A percentile compares a stretch with the other conserved stretches of the same genome.
phyloP scores from a whole-genome alignment of 1,140 invertebrate species.

The Matsumurasca onukii region DNA sequence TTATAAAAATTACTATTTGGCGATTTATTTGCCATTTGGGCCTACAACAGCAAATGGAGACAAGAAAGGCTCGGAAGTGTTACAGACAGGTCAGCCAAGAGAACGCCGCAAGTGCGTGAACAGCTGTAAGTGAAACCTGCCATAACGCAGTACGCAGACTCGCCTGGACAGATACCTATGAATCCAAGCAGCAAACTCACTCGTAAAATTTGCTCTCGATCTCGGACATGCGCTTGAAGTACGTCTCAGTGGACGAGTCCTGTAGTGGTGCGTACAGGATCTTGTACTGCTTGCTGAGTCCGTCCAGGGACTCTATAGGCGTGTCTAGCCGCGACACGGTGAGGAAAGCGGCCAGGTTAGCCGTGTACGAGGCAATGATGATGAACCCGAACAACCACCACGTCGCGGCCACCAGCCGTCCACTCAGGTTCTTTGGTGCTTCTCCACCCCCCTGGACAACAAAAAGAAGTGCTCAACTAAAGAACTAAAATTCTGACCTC shows the following conservation, averaged over 20 bases:
- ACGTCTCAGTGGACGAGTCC: slow-evolving; percentile 84
- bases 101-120: too few species aligned
- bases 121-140: not conserved
- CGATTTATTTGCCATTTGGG: not conserved
- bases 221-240: slow-evolving; percentile 94
- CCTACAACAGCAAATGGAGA: too few species aligned
- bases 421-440: slow-evolving; percentile 92
- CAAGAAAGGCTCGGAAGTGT: too few species aligned
- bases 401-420: slow-evolving; percentile 88
- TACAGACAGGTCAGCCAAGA: too few species aligned
- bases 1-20: too few species aligned
- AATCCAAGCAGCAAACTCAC: slow-evolving; percentile 55
- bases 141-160: not conserved
- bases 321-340: slow-evolving; percentile 91
- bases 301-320: slow-evolving; percentile 89
- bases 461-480: not conserved
- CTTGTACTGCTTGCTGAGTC: slow-evolving; percentile 92
- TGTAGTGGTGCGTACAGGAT: slow-evolving; percentile 90
- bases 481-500: too few species aligned
- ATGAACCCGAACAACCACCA: slow-evolving; percentile 99
- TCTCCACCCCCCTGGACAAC: slow-evolving; percentile 78
- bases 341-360: slow-evolving; percentile 92
- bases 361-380: slow-evolving; percentile 97
- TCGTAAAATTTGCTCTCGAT: slow-evolving; percentile 95
- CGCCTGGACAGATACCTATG: not conserved